phyloP scores from a whole-genome alignment of 1,140 invertebrate species.

The Neuroterus valhalla region DNA sequence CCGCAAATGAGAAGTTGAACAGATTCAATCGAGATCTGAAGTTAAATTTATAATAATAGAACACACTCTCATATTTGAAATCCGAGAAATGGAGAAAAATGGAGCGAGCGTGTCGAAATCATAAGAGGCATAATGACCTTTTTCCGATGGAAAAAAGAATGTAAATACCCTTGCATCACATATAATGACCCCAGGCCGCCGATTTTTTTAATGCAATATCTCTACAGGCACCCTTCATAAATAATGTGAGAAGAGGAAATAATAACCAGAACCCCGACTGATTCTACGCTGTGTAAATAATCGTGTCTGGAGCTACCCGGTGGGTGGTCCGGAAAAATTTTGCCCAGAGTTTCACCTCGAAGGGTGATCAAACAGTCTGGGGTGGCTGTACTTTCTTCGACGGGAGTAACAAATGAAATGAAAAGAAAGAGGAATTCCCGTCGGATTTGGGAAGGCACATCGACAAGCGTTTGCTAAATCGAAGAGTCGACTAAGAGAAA shows the following conservation, averaged over 20 bases:
- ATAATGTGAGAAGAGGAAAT: slow-evolving; percentile 10
- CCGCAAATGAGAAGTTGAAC: too few relatives aligned
- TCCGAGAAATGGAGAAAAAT: not conserved
- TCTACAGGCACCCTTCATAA: slow-evolving; percentile 19
- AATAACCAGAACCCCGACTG: slow-evolving; percentile 19
- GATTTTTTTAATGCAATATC: slow-evolving; percentile 12
- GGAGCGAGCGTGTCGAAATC: not conserved
- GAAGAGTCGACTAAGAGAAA: slow-evolving; percentile 5
- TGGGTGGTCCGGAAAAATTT: slow-evolving; percentile 26
- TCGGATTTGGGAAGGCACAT: not conserved
- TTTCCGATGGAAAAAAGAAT: not conserved
- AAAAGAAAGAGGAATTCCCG: slow-evolving; percentile 24
- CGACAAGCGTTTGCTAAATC: not conserved
- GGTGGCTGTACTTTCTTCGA: slow-evolving; percentile 19
- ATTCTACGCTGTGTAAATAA: slow-evolving; percentile 24
- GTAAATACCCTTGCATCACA: slow-evolving; percentile 24
- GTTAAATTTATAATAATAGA: too few relatives aligned
- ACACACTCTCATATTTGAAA: not conserved
- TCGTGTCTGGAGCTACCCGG: slow-evolving; percentile 18
- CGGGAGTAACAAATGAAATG: slow-evolving; percentile 15
- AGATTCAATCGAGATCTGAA: too few relatives aligned
- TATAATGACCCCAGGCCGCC: not conserved
- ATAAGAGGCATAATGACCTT: not conserved
- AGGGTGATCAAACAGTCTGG: slow-evolving; percentile 8
- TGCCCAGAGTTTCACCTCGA: not conserved